Conservation (phyloP, 2,113 vertebrate genomes). For the Pelmatolapia mariae region DNA sequence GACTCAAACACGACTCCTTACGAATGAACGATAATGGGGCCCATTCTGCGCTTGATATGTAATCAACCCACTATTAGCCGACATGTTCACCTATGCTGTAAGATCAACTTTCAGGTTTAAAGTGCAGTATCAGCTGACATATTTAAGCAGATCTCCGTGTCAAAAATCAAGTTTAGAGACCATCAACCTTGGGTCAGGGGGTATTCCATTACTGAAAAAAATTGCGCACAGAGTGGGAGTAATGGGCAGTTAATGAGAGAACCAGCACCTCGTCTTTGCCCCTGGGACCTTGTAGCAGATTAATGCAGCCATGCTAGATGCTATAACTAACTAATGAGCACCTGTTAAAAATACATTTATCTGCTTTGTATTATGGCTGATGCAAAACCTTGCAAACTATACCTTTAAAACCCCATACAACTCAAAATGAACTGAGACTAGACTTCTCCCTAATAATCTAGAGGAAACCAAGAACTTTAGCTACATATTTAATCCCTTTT, state of each 20-base stretch:
- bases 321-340: background rate
- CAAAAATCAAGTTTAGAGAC: background rate
- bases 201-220: background rate
- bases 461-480: background rate
- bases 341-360: background rate
- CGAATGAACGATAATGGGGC: background rate
- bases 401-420: background rate
- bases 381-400: background rate
- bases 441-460: background rate
- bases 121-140: background rate
- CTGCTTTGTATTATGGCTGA: background rate
- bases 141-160: background rate
- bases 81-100: background rate
- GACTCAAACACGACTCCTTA: background rate
- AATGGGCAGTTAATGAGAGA: background rate
- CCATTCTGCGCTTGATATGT: background rate
- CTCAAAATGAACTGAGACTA: background rate
- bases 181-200: background rate
- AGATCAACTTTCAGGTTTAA: background rate
- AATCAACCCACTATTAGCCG: background rate
- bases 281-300: background rate
- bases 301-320: background rate
- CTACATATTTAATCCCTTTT: background rate
- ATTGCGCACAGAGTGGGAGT: background rate
- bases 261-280: background rate